phyloP scores from a whole-genome alignment of 2,888 invertebrate genomes.

The Odiellus spinosus region DNA sequence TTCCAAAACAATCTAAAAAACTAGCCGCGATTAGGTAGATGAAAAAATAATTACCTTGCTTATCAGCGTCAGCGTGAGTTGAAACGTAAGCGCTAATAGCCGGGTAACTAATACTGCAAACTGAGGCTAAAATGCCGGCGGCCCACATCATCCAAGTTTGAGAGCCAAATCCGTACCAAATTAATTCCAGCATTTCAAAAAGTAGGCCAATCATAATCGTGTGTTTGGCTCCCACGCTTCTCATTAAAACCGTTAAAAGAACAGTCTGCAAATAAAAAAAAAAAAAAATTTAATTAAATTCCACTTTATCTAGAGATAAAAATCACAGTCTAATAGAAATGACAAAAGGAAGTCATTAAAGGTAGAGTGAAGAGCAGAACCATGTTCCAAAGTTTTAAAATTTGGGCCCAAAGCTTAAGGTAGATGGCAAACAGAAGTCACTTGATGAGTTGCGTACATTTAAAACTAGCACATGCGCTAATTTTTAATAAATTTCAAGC shows the following conservation, averaged over 20 bases:
- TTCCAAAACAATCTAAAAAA: too few species aligned
- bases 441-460: too few species aligned
- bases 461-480: too few species aligned
- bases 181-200: constrained; percentile 89
- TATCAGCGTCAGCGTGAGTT: constrained; percentile 90
- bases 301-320: background rate
- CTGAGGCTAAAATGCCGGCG: constrained; percentile 85
- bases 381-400: too few species aligned
- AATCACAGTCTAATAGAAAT: too few species aligned
- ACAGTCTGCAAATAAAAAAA: constrained; percentile 31
- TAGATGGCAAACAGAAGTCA: too few species aligned
- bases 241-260: constrained; percentile 55
- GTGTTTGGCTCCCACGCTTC: constrained; percentile 79
- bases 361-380: too few species aligned
- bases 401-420: too few species aligned
- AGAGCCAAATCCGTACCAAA: constrained; percentile 95
- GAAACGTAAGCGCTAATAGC: constrained; percentile 98
- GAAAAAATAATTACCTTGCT: constrained; percentile 50
- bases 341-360: too few species aligned
- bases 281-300: background rate
- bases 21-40: constrained; percentile 2
- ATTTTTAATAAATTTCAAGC: too few species aligned
- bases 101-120: constrained; percentile 94
- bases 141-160: constrained; percentile 99
- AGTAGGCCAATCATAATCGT: constrained; percentile 92